A percentile compares a stretch with the other conserved stretches of the same genome.
These are phyloP conservation scores for Amorpha juglandis DNA, from an alignment of 2,888 invertebrate genomes.

Conservation along the genomic window DNA sequence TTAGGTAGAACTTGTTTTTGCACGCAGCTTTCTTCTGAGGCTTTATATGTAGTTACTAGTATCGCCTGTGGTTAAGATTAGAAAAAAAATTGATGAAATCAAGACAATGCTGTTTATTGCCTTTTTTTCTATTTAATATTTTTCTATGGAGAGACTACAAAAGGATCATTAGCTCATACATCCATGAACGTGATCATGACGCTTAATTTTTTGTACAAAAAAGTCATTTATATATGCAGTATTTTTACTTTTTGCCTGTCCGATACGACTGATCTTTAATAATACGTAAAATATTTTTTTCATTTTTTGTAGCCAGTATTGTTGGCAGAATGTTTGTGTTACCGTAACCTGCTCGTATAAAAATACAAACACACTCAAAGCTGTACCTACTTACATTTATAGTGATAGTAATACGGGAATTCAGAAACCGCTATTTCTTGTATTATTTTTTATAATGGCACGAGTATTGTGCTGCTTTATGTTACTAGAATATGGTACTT, in stretches of 20 bases:
- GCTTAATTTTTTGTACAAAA: too few relatives aligned
- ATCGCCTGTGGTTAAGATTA: too few relatives aligned
- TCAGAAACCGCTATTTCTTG: slow-evolving; percentile 18
- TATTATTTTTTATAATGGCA: neutral
- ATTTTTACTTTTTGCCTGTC: too few relatives aligned
- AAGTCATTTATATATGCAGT: too few relatives aligned
- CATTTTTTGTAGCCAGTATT: neutral
- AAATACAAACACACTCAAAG: neutral
- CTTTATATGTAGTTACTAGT: too few relatives aligned
- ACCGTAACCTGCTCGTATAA: neutral
- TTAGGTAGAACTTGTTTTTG: neutral
- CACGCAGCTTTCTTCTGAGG: neutral
- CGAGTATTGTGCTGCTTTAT: neutral
- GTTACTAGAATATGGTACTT: neutral
- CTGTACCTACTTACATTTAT: neutral
- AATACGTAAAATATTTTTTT: neutral
- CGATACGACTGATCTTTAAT: neutral
- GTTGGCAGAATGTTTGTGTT: neutral
- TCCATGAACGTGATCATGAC: too few relatives aligned
- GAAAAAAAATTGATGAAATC: too few relatives aligned
- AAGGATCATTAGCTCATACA: too few relatives aligned
- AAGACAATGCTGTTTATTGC: too few relatives aligned
- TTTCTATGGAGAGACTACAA: too few relatives aligned
- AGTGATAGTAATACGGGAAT: slow-evolving; percentile 19
- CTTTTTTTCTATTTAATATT: too few relatives aligned